Base-by-base conservation (phyloP, 2,797 vertebrate species). In the Pseudochaenichthys georgianus region DNA sequence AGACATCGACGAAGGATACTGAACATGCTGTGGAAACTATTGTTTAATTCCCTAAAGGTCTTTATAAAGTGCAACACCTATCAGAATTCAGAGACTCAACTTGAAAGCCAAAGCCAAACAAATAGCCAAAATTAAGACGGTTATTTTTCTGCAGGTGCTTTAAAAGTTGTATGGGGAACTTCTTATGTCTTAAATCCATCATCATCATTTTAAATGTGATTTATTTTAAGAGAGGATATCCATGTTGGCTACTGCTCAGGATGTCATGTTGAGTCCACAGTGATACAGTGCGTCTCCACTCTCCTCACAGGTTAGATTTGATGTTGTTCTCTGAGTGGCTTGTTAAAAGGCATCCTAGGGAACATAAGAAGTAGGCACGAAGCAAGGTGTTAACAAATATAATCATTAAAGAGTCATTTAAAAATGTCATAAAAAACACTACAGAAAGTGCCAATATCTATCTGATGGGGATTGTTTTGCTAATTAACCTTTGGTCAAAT, bases 321-420 rank as follows among this genome's bases (percentile, higher is more conserved):
- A 38, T 60, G 10, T 21, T 55, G 41, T 78, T 28, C 13, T 55
- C n/a, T 61, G 9, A 73, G 57, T 59, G 31, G 10, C 21, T 77
- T 42, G 21, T 55, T 67, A 34, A 66, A 80, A 60, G 13, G 47
- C 47, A 73, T 64, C 70, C 9, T 73, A 64, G 73, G 57, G 75
- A 70, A 82, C 57, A 63, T 48, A 62, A 47, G 48, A 54, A 38
- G 8, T 10, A 5, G 9, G 10, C 11, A 16, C 46, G 17, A 65
- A 51, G 3, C 19, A 41, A 46, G 6, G 7, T 62, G 13, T 16
- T 61, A 10, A 47, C 59, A 66, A 52, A 55, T 21, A 3, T 19
- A 8, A 54, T 38, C 1, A 46, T 11, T 38, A 21, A 64, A 76
- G 55, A 21, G 19, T 16, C 60, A 55, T 58, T 57, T 34, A 34